phyloP scores from a whole-genome alignment of 2,888 invertebrate genomes.

The Dinocampus coccinellae region DNA sequence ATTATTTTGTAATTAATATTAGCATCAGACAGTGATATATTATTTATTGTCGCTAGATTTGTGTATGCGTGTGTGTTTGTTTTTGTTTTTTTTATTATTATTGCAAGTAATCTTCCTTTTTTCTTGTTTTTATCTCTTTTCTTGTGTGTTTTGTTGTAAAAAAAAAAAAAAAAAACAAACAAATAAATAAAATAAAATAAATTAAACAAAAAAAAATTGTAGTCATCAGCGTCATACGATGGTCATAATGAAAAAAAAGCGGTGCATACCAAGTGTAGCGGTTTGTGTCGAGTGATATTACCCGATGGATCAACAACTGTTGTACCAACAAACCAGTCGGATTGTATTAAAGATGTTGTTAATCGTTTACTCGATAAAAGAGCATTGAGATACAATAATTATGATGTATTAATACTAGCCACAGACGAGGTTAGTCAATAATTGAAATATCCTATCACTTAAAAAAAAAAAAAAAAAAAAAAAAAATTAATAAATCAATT shows the following conservation, averaged over 20 bases:
- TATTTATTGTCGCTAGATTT: not conserved
- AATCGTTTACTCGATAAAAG: slow-evolving; percentile 86
- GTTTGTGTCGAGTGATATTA: slow-evolving; percentile 85
- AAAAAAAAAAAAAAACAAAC: slow-evolving; percentile 3
- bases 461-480: not conserved
- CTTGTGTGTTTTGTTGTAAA: slow-evolving; percentile 13
- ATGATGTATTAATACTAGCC: slow-evolving; percentile 81
- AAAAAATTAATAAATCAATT: slow-evolving; percentile 3
- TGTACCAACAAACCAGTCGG: slow-evolving; percentile 82
- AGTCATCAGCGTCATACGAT: slow-evolving; percentile 68
- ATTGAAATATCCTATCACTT: slow-evolving; percentile 2
- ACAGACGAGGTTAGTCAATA: slow-evolving; percentile 66
- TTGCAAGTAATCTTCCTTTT: slow-evolving; percentile 27
- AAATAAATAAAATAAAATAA: slow-evolving; percentile 20
- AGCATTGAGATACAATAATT: slow-evolving; percentile 82
- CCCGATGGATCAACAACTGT: slow-evolving; percentile 95
- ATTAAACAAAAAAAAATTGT: slow-evolving; percentile 55
- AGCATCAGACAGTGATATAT: not conserved
- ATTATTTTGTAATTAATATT: not conserved
- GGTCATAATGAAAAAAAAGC: slow-evolving; percentile 68
- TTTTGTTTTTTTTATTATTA: slow-evolving; percentile 5
- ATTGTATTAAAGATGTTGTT: slow-evolving; percentile 84
- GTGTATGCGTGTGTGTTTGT: slow-evolving; percentile 25
- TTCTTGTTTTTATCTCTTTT: not conserved
- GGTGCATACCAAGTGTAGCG: slow-evolving; percentile 66